phyloP scores from a whole-genome alignment of 2,888 invertebrate genomes.

The Pharmacophagus antenor region DNA sequence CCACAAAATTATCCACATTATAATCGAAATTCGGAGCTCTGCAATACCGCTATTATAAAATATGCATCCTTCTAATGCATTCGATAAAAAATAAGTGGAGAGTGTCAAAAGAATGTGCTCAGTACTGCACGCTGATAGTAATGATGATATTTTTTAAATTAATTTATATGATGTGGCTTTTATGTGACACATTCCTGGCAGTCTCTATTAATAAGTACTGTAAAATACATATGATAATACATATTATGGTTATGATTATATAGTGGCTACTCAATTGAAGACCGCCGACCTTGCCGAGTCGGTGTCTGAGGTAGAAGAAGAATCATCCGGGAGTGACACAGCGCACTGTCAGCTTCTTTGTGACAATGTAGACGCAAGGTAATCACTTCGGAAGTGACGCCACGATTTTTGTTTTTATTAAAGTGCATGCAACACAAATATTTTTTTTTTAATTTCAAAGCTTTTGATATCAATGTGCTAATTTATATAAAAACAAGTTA shows the following conservation, averaged over 20 bases:
- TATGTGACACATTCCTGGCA: neutral
- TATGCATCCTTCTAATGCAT: neutral
- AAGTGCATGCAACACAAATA: neutral
- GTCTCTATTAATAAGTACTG: neutral
- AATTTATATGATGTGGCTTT: neutral
- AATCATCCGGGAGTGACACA: conserved; percentile 79
- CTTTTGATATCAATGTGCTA: too few relatives aligned
- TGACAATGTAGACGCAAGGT: conserved; percentile 75
- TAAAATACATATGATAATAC: too few relatives aligned
- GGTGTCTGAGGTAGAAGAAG: conserved; percentile 83
- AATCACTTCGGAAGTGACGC: conserved; percentile 19
- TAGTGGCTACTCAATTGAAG: conserved; percentile 67
- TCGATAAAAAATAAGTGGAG: neutral
- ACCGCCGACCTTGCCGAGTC: conserved; percentile 79
- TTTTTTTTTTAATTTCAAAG: too few relatives aligned
- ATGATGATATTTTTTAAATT: too few relatives aligned
- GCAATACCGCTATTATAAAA: too few relatives aligned
- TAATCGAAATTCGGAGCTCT: too few relatives aligned
- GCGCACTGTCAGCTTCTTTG: conserved; percentile 74
- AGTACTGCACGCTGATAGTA: neutral
- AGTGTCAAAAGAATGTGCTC: neutral
- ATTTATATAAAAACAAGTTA: too few relatives aligned
- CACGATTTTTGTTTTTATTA: neutral
- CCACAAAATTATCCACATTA: too few relatives aligned
- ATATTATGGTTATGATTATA: conserved; percentile 39